These are phyloP conservation scores for Lissocephala sabroskyi DNA, from an alignment of 2,888 invertebrate species.

Conservation along the genomic window DNA sequence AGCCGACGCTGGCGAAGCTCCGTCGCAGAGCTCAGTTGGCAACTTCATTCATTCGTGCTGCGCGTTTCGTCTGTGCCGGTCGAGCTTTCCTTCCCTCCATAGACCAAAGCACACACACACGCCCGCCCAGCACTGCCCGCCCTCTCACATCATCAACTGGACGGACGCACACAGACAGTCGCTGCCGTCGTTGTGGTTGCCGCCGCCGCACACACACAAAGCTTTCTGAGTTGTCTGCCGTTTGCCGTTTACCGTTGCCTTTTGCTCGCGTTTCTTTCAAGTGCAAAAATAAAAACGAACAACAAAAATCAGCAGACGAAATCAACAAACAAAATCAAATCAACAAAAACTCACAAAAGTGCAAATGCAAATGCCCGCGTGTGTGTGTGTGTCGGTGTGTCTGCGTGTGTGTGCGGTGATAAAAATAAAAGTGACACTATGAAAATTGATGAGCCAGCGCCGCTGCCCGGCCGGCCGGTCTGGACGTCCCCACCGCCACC, in stretches of 20 bases:
- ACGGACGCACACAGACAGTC: too few relatives aligned
- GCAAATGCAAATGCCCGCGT: conserved; percentile 32
- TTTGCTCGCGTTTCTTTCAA: background rate
- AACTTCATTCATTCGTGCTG: conserved; percentile 66
- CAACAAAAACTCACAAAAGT: conserved; percentile 27
- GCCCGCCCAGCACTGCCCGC: background rate
- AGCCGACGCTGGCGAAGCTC: conserved; percentile 1
- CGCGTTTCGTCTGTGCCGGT: conserved; percentile 56
- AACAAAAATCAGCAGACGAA: conserved; percentile 4
- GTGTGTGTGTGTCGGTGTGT: too few relatives aligned
- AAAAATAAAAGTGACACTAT: background rate
- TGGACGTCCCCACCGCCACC: too few relatives aligned
- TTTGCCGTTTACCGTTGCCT: background rate
- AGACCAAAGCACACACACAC: conserved; percentile 13
- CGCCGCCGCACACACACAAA: too few relatives aligned
- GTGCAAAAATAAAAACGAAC: conserved; percentile 32
- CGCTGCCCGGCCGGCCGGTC: too few relatives aligned
- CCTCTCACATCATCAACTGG: too few relatives aligned
- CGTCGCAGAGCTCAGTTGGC: background rate
- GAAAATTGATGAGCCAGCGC: too few relatives aligned
- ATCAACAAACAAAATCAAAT: conserved; percentile 8
- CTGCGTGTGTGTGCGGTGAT: too few relatives aligned
- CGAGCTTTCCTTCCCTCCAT: conserved; percentile 14
- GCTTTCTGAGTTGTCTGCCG: background rate
- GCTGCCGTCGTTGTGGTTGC: too few relatives aligned